Conservation (phyloP, 2,113 vertebrate genomes). For the Lampris megalopsis region DNA sequence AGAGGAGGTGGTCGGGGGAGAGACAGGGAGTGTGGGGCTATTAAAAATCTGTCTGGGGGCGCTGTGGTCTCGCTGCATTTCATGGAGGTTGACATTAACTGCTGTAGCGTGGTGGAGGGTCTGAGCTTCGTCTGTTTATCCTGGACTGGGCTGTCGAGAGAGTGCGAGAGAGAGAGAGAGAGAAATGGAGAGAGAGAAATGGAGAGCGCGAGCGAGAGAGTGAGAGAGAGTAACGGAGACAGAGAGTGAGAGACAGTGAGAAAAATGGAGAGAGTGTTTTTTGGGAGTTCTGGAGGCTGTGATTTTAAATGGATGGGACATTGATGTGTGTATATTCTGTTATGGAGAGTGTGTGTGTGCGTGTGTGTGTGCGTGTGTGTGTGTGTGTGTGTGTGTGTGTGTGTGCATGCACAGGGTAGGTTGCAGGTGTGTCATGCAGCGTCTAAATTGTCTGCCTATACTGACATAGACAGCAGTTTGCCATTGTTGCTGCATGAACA, state of each 20-base stretch:
- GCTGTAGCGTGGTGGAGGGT: constrained; percentile 70
- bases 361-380: constrained; percentile 2
- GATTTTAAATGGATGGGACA: constrained; percentile 59
- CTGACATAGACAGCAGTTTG: no score
- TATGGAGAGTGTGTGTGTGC: not conserved
- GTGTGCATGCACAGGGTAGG: not conserved
- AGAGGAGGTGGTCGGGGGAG: constrained; percentile 42
- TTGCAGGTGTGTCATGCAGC: constrained; percentile 12
- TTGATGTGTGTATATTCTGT: constrained; percentile 40
- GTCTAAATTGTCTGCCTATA: no score
- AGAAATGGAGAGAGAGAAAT: no score
- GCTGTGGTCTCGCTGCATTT: constrained; percentile 59
- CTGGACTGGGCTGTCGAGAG: constrained; percentile 47
- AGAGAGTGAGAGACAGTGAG: not conserved
- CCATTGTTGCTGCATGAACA: not conserved
- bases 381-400: constrained; percentile 29
- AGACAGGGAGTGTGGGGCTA: constrained; percentile 46
- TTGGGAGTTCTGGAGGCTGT: constrained; percentile 29
- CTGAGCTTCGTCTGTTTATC: constrained; percentile 60
- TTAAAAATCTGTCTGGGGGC: constrained; percentile 62
- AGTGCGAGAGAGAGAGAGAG: constrained; percentile 12
- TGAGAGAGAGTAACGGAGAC: not conserved
- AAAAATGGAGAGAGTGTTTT: constrained; percentile 15
- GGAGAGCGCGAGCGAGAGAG: not conserved
- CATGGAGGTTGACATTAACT: constrained; percentile 72